Percentiles rank a stretch among this genome's conserved stretches.
Conservation (phyloP, 2,797 vertebrate species). For the Tinamus major region DNA sequence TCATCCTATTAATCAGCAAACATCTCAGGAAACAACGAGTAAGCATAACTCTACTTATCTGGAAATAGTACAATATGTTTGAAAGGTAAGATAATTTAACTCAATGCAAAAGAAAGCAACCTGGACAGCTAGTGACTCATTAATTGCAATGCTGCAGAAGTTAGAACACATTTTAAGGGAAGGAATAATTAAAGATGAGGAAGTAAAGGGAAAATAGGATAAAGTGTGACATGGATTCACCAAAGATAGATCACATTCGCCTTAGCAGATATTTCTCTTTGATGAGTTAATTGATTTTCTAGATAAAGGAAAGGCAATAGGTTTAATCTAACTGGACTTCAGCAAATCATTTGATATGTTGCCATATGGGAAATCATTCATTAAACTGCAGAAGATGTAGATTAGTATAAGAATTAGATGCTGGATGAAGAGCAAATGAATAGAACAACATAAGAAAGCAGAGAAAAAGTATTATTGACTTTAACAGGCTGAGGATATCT, state of each 20-base stretch:
- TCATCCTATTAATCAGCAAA: neutral
- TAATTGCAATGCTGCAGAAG: neutral
- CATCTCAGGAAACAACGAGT: neutral
- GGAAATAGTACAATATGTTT: neutral
- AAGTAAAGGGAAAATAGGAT: conserved; percentile 21
- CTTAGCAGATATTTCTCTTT: conserved; percentile 16
- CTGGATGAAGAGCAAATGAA: neutral
- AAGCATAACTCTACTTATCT: neutral
- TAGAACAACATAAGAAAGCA: neutral
- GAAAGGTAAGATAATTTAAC: neutral
- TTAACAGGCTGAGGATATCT: neutral
- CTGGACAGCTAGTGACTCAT: neutral
- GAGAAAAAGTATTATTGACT: neutral
- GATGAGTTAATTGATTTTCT: conserved; percentile 50
- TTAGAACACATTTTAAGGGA: conserved; percentile 17
- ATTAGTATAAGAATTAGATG: conserved; percentile 7
- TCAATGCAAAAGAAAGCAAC: neutral
- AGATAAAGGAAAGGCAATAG: conserved; percentile 7
- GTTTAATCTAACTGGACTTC: conserved; percentile 25
- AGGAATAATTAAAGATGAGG: conserved; percentile 22
- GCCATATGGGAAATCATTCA: conserved; percentile 16
- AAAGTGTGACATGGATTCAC: conserved; percentile 23
- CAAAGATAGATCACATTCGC: conserved; percentile 14
- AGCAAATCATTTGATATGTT: conserved; percentile 3
- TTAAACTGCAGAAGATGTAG: neutral